These are phyloP conservation scores for Drosophila mayaguana DNA, from an alignment of 2,888 invertebrate genomes.

Conservation along the genomic window DNA sequence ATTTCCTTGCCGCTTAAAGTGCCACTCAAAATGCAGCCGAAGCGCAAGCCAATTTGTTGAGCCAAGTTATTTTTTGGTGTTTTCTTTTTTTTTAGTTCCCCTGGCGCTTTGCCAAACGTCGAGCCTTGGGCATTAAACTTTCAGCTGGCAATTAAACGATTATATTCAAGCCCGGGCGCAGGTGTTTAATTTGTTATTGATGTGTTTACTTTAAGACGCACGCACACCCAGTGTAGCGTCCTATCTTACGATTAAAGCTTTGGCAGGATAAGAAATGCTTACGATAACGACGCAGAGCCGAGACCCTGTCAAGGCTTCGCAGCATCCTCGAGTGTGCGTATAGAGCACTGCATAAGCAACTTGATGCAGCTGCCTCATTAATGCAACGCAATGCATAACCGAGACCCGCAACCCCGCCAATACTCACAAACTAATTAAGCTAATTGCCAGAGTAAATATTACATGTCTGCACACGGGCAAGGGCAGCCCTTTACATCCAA, in stretches of 20 bases:
- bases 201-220: conserved; percentile 31
- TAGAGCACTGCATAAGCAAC: conserved; percentile 60
- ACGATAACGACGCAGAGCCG: neutral
- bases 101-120: conserved; percentile 49
- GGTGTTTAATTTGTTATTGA: conserved; percentile 67
- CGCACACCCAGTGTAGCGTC: conserved; percentile 3
- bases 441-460: conserved; percentile 51
- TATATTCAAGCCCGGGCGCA: conserved; percentile 42
- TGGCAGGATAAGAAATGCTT: neutral
- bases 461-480: conserved; percentile 10
- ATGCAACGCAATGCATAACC: conserved; percentile 55
- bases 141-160: conserved; percentile 65
- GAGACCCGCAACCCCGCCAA: conserved; percentile 14
- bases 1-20: conserved; percentile 52
- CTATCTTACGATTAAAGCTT: conserved; percentile 1
- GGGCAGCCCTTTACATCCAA: conserved; percentile 21
- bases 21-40: conserved; percentile 55
- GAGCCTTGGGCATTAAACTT: conserved; percentile 60
- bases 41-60: conserved; percentile 55
- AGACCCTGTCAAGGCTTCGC: conserved; percentile 1
- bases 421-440: conserved; percentile 47
- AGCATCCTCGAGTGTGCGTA: conserved; percentile 6
- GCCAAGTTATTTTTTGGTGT: neutral
- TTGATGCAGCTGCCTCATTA: conserved; percentile 44
- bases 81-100: conserved; percentile 27